A percentile compares a stretch with the other conserved stretches of the same genome.
Conservation (phyloP, 2,797 vertebrate genomes). For the Neosalanx taihuensis region DNA sequence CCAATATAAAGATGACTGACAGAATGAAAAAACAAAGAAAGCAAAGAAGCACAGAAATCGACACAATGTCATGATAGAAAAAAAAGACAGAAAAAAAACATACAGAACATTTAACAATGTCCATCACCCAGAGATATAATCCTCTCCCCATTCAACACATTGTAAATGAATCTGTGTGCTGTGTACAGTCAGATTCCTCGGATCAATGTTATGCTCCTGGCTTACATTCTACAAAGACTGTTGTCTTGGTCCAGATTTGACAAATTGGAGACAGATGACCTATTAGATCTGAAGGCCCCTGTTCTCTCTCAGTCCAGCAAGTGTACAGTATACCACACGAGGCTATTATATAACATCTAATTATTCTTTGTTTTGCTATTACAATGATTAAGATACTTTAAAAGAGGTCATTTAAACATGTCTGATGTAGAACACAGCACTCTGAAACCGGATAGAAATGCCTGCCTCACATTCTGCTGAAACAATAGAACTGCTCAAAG, state of each 20-base stretch:
- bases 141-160: neutral
- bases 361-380: slow-evolving; percentile 54
- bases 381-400: slow-evolving; percentile 38
- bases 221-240: slow-evolving; percentile 17
- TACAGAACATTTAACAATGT: slow-evolving; percentile 16
- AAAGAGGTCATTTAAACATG: slow-evolving; percentile 13
- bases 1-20: slow-evolving; percentile 10
- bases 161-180: slow-evolving; percentile 13
- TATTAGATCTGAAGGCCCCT: slow-evolving; percentile 18
- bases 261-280: slow-evolving; percentile 39
- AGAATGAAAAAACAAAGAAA: slow-evolving; percentile 9
- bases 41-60: neutral
- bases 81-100: neutral
- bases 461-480: slow-evolving; percentile 3
- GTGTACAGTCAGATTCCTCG: slow-evolving; percentile 14
- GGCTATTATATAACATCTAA: slow-evolving; percentile 65
- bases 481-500: slow-evolving; percentile 2
- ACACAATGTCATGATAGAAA: neutral
- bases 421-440: neutral
- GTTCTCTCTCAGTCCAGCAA: neutral
- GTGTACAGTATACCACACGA: slow-evolving; percentile 26
- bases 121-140: neutral
- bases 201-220: slow-evolving; percentile 28
- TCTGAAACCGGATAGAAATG: slow-evolving; percentile 5
- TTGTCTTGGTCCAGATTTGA: slow-evolving; percentile 24